A percentile compares a stretch with the other conserved stretches of the same genome.
Evolutionary conservation across 92 coral and sea anemone genomes (phyloP).

Genomic region (Isaurus tuberculatus): DNA sequence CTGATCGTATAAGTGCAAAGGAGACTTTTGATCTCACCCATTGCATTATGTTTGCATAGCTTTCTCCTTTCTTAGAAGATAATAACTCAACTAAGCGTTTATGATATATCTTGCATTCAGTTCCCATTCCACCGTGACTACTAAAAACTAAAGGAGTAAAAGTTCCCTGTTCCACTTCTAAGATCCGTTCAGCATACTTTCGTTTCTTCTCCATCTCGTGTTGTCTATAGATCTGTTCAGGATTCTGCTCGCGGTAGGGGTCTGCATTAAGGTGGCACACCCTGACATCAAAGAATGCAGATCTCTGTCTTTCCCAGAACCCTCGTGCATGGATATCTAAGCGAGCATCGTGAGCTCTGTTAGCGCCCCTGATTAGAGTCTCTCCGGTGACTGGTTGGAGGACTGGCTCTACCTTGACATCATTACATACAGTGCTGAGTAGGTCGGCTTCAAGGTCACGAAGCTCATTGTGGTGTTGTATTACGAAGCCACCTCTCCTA

Average conservation of each 20-base stretch:
- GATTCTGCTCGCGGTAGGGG: constrained; percentile 13
- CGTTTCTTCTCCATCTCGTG: constrained; percentile 12
- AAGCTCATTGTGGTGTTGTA: constrained; percentile 59
- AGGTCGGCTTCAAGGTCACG: constrained; percentile 29
- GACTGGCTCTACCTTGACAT: constrained; percentile 40
- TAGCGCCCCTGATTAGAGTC: constrained; percentile 40
- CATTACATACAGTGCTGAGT: constrained; percentile 26
- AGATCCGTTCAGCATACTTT: background rate
- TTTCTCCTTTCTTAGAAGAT: constrained; percentile 34
- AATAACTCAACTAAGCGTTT: constrained; percentile 36
- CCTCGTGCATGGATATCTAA: constrained; percentile 58
- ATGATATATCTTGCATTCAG: constrained; percentile 38
- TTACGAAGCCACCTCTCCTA: constrained; percentile 51
- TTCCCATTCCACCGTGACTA: constrained; percentile 52
- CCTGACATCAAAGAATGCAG: constrained; percentile 28
- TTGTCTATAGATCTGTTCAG: constrained; percentile 33
- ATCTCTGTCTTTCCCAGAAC: constrained; percentile 50
- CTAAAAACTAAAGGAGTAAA: constrained; percentile 40
- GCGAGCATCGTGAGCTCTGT: constrained; percentile 54
- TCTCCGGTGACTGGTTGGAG: constrained; percentile 45
- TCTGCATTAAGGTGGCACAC: constrained; percentile 29
- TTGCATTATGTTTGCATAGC: background rate
- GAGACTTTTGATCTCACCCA: constrained; percentile 43
- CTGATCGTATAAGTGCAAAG: constrained; percentile 36
- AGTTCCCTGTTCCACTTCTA: constrained; percentile 22